Evolutionary conservation across 2,888 invertebrate genomes (phyloP), one percentile per base, ranked within the genome.

Genomic region (Escarpia spicata): DNA sequence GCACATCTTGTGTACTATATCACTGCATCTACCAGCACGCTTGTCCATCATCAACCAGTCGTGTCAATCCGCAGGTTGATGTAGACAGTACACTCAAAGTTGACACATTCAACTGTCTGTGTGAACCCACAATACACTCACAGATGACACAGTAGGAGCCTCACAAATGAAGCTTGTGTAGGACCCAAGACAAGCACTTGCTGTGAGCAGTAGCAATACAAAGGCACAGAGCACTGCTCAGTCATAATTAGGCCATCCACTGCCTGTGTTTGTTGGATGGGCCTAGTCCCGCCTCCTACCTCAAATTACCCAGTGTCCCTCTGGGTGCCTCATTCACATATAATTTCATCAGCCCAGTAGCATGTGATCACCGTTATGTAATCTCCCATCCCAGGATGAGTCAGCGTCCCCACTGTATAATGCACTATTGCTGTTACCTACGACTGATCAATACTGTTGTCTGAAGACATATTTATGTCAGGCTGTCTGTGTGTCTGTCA

Each of bases 311-410:
- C 75, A 75, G 75, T 75, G 75, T 26, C 75, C 75, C 75, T 52
- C 26, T 75, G 75, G 75, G 75, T 6, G 26, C 75, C 75, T 75
- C 19, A 26, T 26, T 75, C n/a, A 15, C 19, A 75, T 75, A 75
- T 75, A 75, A 75, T 75, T 75, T 75, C 75, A 75, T 75, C 75
- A 75, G 75, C 75, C 19, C 75, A 75, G 75, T 75, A n/a, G 75
- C 75, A 75, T 19, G 75, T 75, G 75, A 75, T 75, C 75, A 75
- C 19, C 6, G 75, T 75, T 75, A n/a, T 26, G 75, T 75, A 75
- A 75, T 75, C 75, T 75, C 75, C 75, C 75, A 75, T 75, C 3
- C 75, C n/a, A n/a, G 75, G 19, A 75, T 75, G 75, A 75, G 19
- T 75, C 75, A 75, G 26, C 19, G 3, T 75, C 75, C 75, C n/a